Percentiles rank a stretch among this genome's conserved stretches.
Conservation (phyloP, 23 tunicate genomes). For the Ascidia mentula region DNA sequence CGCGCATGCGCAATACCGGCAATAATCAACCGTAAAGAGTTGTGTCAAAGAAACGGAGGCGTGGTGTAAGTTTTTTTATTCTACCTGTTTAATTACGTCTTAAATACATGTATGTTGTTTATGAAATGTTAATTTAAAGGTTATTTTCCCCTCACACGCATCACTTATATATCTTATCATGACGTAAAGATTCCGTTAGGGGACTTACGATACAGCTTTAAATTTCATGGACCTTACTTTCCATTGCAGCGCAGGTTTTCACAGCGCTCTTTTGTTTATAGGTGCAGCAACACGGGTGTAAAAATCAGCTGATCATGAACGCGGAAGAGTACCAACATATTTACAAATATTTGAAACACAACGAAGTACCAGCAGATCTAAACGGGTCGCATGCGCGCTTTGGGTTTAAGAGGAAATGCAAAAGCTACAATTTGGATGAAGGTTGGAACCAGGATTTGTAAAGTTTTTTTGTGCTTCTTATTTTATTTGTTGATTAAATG, state of each 20-base stretch:
- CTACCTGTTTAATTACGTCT: too few species aligned
- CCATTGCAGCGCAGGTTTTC: constrained; percentile 6
- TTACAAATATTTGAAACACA: constrained; percentile 22
- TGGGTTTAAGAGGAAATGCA: constrained; percentile 63
- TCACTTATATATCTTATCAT: too few species aligned
- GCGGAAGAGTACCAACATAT: constrained; percentile 37
- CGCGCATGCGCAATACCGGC: too few species aligned
- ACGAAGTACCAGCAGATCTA: constrained; percentile 17
- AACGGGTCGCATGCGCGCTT: constrained; percentile 10
- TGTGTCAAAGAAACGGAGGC: too few species aligned
- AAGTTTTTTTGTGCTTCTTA: not conserved
- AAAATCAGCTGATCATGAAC: constrained; percentile 22
- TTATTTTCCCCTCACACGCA: too few species aligned
- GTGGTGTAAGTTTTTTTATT: too few species aligned
- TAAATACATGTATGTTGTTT: too few species aligned
- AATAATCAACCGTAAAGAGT: too few species aligned
- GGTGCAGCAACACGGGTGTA: not conserved
- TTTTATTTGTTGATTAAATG: not conserved
- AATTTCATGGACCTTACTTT: too few species aligned
- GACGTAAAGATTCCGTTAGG: too few species aligned
- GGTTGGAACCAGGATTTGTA: not conserved
- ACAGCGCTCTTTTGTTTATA: not conserved
- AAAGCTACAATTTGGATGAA: constrained; percentile 33
- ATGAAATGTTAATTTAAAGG: too few species aligned
- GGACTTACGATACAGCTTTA: too few species aligned